A percentile compares a stretch with the other conserved stretches of the same genome.
Evolutionary conservation across 2,113 vertebrate species (phyloP).

Genomic region (Corapipo altera): DNA sequence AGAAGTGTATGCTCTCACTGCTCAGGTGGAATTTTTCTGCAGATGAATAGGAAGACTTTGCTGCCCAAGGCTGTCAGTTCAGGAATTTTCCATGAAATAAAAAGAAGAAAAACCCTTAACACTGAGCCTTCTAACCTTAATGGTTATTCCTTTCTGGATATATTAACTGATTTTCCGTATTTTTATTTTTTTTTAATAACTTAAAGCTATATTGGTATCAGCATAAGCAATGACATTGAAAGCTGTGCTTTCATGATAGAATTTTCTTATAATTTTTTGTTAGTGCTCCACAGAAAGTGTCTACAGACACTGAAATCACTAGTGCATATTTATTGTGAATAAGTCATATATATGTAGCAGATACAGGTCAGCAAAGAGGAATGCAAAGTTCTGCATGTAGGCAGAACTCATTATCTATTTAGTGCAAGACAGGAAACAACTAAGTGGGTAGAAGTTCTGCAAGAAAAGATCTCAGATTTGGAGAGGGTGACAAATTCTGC

Average conservation of each 20-base stretch:
- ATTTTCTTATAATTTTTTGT: neutral
- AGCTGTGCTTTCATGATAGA: neutral
- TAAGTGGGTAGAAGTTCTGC: neutral
- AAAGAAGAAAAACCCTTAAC: neutral
- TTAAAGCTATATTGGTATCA: neutral
- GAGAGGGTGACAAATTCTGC: slow-evolving; percentile 33
- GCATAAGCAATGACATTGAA: neutral
- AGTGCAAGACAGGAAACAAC: neutral
- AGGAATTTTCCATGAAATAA: neutral
- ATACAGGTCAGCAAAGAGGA: neutral
- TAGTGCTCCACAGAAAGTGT: neutral
- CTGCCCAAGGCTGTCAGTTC: neutral
- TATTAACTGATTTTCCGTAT: neutral
- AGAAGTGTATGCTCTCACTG: neutral
- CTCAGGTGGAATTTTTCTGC: neutral
- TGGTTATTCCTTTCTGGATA: neutral
- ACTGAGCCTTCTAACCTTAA: neutral
- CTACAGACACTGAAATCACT: neutral
- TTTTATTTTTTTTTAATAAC: neutral
- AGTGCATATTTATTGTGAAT: neutral
- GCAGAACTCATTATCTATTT: neutral
- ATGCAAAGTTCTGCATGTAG: neutral
- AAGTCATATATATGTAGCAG: neutral
- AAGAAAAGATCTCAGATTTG: slow-evolving; percentile 3
- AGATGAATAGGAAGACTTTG: neutral